These are phyloP conservation scores for Dicranocentrus wangi DNA, from an alignment of 2,888 invertebrate species.

Conservation along the genomic window DNA sequence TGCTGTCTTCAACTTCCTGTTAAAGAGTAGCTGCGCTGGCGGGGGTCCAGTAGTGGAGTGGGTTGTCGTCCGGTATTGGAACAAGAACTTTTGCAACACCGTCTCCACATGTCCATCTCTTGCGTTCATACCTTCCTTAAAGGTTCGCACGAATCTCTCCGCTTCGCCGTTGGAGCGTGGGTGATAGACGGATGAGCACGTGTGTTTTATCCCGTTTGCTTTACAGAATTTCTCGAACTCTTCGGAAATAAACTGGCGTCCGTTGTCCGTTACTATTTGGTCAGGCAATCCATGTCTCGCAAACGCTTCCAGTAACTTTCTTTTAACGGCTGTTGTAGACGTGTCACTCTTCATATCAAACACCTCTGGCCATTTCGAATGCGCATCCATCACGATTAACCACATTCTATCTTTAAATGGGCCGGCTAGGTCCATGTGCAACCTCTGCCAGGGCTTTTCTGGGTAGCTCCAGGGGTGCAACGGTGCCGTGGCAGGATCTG, in stretches of 20 bases:
- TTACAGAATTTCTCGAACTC: slow-evolving; percentile 41
- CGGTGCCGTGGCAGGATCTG: slow-evolving; percentile 36
- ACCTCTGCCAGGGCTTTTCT: slow-evolving; percentile 50
- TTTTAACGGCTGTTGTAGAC: slow-evolving; percentile 16
- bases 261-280: slow-evolving; percentile 56
- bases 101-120: background rate
- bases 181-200: slow-evolving; percentile 45
- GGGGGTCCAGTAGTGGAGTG: slow-evolving; percentile 46
- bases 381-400: slow-evolving; percentile 57
- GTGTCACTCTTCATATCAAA: slow-evolving; percentile 24
- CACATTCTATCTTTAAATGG: slow-evolving; percentile 52
- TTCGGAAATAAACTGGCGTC: slow-evolving; percentile 34
- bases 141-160: slow-evolving; percentile 48
- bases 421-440: slow-evolving; percentile 61
- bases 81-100: slow-evolving; percentile 15
- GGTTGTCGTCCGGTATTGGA: slow-evolving; percentile 42
- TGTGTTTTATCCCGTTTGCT: slow-evolving; percentile 25
- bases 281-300: slow-evolving; percentile 24
- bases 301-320: background rate
- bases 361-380: slow-evolving; percentile 66
- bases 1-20: slow-evolving; percentile 14
- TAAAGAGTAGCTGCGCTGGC: slow-evolving; percentile 43
- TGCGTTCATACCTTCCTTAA: slow-evolving; percentile 35
- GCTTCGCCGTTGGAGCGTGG: slow-evolving; percentile 54
- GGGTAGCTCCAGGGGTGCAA: slow-evolving; percentile 60